Percentiles rank a stretch among this genome's conserved stretches.
These are phyloP conservation scores for Lates calcarifer DNA, from an alignment of 2,113 vertebrate genomes.

Conservation along the genomic window DNA sequence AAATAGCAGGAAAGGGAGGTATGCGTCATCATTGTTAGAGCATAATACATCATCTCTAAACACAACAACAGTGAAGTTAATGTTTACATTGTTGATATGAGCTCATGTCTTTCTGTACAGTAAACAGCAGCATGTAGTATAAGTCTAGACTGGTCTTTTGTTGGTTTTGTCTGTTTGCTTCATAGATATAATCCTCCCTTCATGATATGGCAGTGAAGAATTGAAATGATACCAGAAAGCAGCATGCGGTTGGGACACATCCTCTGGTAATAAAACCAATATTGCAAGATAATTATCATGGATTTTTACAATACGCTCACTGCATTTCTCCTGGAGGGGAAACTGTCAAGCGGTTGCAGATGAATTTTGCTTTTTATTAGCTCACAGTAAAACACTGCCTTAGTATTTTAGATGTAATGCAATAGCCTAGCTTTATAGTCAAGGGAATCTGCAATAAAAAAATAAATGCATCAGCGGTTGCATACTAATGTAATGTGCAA, in stretches of 20 bases:
- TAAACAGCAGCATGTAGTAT: slow-evolving; percentile 22
- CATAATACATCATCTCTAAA: slow-evolving; percentile 26
- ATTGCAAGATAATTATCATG: slow-evolving; percentile 84
- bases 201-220: slow-evolving; percentile 48
- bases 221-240: slow-evolving; percentile 70
- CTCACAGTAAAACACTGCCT: slow-evolving; percentile 76
- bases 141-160: slow-evolving; percentile 21
- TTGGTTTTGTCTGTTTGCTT: slow-evolving; percentile 46
- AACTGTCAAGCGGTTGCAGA: slow-evolving; percentile 76
- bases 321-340: slow-evolving; percentile 81
- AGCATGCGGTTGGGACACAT: slow-evolving; percentile 73
- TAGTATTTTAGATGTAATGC: slow-evolving; percentile 75
- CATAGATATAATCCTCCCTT: slow-evolving; percentile 21
- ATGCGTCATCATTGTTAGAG: slow-evolving; percentile 31
- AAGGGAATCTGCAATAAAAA: slow-evolving; percentile 74
- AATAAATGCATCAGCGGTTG: slow-evolving; percentile 74
- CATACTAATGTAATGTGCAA: slow-evolving; percentile 76
- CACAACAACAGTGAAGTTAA: slow-evolving; percentile 7
- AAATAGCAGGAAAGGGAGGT: slow-evolving; percentile 4
- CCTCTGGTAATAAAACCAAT: slow-evolving; percentile 83
- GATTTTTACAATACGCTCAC: slow-evolving; percentile 82
- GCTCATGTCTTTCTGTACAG: neutral
- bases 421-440: slow-evolving; percentile 77
- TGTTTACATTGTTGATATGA: slow-evolving; percentile 25
- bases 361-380: slow-evolving; percentile 84